Percentiles rank a stretch among this genome's conserved stretches.
phyloP scores from a whole-genome alignment of 2,888 invertebrate genomes.

The Cephus sareptanus region DNA sequence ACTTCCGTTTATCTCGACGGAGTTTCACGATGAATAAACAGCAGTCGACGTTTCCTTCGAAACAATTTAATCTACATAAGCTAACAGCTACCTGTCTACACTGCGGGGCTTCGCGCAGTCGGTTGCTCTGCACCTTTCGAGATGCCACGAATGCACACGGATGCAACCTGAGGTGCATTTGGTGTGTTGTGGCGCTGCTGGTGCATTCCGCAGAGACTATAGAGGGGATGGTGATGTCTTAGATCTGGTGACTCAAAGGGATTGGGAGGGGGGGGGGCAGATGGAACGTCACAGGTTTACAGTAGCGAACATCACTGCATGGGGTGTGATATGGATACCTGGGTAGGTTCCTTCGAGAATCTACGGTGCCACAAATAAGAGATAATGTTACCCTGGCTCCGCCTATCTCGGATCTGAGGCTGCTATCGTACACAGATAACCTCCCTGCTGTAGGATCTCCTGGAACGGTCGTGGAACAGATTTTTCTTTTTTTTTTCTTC shows the following conservation, averaged over 20 bases:
- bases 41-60: slow-evolving; percentile 44
- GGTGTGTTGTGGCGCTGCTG: not conserved
- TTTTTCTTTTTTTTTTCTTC: too few relatives aligned
- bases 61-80: slow-evolving; percentile 55
- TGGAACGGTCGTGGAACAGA: not conserved
- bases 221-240: not conserved
- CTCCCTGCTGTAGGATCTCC: not conserved
- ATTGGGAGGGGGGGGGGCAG: slow-evolving; percentile 7
- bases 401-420: slow-evolving; percentile 47
- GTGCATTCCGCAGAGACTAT: not conserved
- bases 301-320: not conserved
- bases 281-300: not conserved
- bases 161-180: not conserved
- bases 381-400: slow-evolving; percentile 48
- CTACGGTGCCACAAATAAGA: slow-evolving; percentile 53
- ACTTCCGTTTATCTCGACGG: slow-evolving; percentile 38
- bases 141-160: not conserved
- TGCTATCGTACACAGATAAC: slow-evolving; percentile 19
- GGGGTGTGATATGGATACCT: not conserved
- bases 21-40: slow-evolving; percentile 50
- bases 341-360: slow-evolving; percentile 32
- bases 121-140: not conserved
- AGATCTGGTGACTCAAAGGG: not conserved
- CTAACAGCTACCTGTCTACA: slow-evolving; percentile 42
- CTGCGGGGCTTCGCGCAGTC: slow-evolving; percentile 2